Conservation (phyloP, 2,797 vertebrate genomes). For the Epinephelus coioides region DNA sequence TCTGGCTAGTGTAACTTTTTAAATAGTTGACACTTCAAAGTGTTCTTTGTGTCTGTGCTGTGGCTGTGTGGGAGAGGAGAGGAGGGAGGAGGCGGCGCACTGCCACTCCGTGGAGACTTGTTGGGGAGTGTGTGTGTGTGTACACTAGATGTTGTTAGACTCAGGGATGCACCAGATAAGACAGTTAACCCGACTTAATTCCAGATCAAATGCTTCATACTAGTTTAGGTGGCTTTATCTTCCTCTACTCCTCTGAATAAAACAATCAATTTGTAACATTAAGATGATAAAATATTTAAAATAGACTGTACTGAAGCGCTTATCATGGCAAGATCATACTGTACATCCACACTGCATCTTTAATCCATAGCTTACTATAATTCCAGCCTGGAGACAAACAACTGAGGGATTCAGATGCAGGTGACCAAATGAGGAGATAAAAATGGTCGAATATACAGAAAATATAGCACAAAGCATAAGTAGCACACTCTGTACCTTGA, state of each 20-base stretch:
- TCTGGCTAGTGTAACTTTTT: constrained; percentile 64
- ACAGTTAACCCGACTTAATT: constrained; percentile 25
- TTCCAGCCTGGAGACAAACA: constrained; percentile 55
- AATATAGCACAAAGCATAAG: constrained; percentile 19
- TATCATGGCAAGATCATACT: constrained; percentile 19
- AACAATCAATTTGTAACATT: neutral
- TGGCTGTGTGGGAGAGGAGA: constrained; percentile 47
- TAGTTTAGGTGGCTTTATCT: constrained; percentile 4
- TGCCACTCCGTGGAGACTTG: constrained; percentile 54
- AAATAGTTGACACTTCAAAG: constrained; percentile 75
- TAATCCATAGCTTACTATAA: constrained; percentile 51
- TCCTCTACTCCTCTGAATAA: constrained; percentile 16
- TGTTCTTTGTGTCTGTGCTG: constrained; percentile 61
- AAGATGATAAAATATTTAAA: constrained; percentile 6
- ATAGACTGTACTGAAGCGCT: constrained; percentile 23
- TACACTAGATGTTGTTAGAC: constrained; percentile 40
- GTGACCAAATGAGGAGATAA: constrained; percentile 32
- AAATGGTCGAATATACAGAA: constrained; percentile 20
- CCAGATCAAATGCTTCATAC: constrained; percentile 19
- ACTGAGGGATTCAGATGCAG: constrained; percentile 27
- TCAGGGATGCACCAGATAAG: constrained; percentile 25
- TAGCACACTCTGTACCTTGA: constrained; percentile 88
- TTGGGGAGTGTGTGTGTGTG: constrained; percentile 28
- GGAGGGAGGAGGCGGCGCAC: constrained; percentile 48
- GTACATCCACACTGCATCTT: constrained; percentile 32